Conservation (phyloP, 2,113 vertebrate genomes). For the Saccopteryx leptura region DNA sequence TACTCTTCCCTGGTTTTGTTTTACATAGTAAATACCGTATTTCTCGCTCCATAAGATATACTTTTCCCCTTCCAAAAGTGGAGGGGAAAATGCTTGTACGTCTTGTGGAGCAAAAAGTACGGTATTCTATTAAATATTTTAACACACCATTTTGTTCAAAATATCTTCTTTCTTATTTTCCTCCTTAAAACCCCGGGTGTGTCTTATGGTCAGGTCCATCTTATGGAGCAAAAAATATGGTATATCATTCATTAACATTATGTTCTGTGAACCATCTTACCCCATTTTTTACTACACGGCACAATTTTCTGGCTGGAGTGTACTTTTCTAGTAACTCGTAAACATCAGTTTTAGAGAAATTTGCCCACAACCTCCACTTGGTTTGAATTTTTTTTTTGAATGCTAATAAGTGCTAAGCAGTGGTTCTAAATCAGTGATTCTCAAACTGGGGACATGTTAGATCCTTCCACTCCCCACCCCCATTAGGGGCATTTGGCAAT, state of each 20-base stretch:
- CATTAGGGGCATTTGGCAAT: background rate
- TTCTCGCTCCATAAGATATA: too few species aligned
- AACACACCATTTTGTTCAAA: too few species aligned
- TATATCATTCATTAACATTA: background rate
- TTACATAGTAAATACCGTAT: background rate
- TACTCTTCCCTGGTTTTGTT: background rate
- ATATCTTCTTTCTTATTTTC: too few species aligned
- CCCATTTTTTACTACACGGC: background rate
- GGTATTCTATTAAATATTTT: too few species aligned
- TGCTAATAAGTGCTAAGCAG: background rate
- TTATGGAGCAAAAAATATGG: too few species aligned
- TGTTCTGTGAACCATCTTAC: background rate
- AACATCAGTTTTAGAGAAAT: background rate
- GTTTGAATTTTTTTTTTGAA: background rate
- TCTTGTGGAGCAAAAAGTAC: too few species aligned
- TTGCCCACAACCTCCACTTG: background rate
- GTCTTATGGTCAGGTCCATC: too few species aligned
- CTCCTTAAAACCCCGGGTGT: too few species aligned
- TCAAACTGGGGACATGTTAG: background rate
- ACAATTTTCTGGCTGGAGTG: background rate
- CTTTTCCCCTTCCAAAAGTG: too few species aligned
- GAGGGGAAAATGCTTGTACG: too few species aligned
- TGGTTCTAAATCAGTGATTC: background rate
- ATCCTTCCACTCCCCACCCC: too few species aligned
- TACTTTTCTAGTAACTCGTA: constrained; percentile 20